These are phyloP conservation scores for Brachypodius melanocephalos DNA, from an alignment of 2,113 vertebrate genomes.

Conservation along the genomic window DNA sequence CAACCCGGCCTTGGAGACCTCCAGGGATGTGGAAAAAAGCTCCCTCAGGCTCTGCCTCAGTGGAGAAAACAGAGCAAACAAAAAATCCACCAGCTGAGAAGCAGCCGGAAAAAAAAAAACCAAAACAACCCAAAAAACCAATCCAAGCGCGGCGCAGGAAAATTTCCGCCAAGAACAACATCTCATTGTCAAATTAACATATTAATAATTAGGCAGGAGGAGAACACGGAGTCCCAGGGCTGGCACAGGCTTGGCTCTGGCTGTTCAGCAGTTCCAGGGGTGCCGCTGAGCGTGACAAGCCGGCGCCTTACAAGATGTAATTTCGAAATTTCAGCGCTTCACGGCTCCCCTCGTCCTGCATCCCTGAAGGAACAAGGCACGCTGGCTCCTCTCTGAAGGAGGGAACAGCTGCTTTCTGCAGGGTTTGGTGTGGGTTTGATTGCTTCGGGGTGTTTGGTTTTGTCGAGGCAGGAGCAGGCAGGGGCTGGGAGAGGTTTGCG, in stretches of 20 bases:
- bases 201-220: slow-evolving; percentile 22
- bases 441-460: slow-evolving; percentile 6
- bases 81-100: accelerated
- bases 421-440: neutral
- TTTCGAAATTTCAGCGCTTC: neutral
- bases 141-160: neutral
- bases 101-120: neutral
- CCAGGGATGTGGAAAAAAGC: neutral
- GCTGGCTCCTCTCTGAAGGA: neutral
- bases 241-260: neutral
- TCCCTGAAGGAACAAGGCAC: neutral
- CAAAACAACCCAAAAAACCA: neutral
- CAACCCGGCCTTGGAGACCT: neutral
- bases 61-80: accelerated
- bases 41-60: neutral
- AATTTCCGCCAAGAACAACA: neutral
- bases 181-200: slow-evolving; percentile 35
- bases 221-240: neutral
- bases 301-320: neutral
- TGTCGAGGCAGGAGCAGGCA: neutral
- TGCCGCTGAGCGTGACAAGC: neutral
- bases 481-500: neutral
- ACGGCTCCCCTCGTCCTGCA: neutral
- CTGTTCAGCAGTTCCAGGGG: neutral
- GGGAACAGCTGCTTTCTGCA: neutral